A percentile compares a stretch with the other conserved stretches of the same genome.
Conservation (phyloP, 2,888 invertebrate genomes). For the Lamellibrachia satsuma region DNA sequence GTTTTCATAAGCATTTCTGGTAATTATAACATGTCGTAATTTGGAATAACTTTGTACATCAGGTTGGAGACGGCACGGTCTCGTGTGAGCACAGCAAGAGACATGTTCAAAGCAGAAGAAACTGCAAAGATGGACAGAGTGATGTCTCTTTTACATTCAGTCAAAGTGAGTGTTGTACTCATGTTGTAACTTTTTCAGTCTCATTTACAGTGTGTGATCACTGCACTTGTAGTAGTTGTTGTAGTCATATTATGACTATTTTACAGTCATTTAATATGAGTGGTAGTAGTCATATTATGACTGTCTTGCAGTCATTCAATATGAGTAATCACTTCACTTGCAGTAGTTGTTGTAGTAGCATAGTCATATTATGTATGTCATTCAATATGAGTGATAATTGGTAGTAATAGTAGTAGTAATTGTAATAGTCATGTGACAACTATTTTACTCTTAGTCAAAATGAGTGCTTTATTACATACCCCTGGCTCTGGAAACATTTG, state of each 20-base stretch:
- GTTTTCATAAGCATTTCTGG: not conserved
- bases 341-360: not conserved
- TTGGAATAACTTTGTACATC: not conserved
- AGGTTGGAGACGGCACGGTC: not conserved
- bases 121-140: not conserved
- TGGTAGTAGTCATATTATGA: not conserved
- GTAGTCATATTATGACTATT: not conserved
- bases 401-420: not conserved
- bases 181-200: not conserved
- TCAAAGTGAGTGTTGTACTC: not conserved
- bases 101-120: slow-evolving; percentile 12
- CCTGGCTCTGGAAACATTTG: no score
- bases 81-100: not conserved
- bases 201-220: not conserved
- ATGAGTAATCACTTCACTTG: not conserved
- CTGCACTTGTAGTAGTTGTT: not conserved
- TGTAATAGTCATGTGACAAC: not conserved
- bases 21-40: not conserved
- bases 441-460: no score
- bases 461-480: no score
- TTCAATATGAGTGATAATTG: not conserved
- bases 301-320: not conserved
- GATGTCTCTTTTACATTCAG: not conserved
- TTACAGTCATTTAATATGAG: not conserved
- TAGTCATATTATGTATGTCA: no score